Percentiles rank a stretch among this genome's conserved stretches.
Evolutionary conservation across 2,113 vertebrate species (phyloP).

Genomic region (Toxotes jaculatrix): DNA sequence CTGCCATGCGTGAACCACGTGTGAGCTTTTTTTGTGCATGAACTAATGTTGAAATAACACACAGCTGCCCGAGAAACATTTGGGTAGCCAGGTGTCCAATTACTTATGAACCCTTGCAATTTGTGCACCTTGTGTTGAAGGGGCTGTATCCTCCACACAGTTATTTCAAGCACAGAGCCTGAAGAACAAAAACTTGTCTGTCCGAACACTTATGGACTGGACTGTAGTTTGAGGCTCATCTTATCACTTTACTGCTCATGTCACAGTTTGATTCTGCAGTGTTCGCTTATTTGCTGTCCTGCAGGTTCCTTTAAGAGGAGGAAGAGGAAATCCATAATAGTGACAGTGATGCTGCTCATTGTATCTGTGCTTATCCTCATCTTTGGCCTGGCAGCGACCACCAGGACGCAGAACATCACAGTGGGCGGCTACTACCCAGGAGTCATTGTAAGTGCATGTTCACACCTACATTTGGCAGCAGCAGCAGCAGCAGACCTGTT

Average conservation of each 20-base stretch:
- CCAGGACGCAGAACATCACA: slow-evolving; percentile 97
- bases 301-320: slow-evolving; percentile 95
- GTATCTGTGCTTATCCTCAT: slow-evolving; percentile 96
- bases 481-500: slow-evolving; percentile 8
- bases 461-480: slow-evolving; percentile 16
- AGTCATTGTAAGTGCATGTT: slow-evolving; percentile 92
- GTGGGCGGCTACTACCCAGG: slow-evolving; percentile 99
- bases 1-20: too few species aligned
- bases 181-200: too few species aligned
- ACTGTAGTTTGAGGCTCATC: too few species aligned
- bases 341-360: slow-evolving; percentile 93
- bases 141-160: too few species aligned
- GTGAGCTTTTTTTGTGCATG: too few species aligned
- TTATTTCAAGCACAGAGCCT: too few species aligned
- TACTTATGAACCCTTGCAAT: too few species aligned
- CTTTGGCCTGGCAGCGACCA: slow-evolving; percentile 96
- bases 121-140: too few species aligned
- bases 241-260: neutral
- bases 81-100: too few species aligned
- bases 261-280: neutral
- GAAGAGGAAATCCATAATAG: slow-evolving; percentile 96
- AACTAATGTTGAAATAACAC: too few species aligned
- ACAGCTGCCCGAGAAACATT: too few species aligned
- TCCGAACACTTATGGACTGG: too few species aligned
- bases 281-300: neutral